Percentiles rank a stretch among this genome's conserved stretches.
phyloP scores from a whole-genome alignment of 2,888 invertebrate genomes.

The Molorchus minor region DNA sequence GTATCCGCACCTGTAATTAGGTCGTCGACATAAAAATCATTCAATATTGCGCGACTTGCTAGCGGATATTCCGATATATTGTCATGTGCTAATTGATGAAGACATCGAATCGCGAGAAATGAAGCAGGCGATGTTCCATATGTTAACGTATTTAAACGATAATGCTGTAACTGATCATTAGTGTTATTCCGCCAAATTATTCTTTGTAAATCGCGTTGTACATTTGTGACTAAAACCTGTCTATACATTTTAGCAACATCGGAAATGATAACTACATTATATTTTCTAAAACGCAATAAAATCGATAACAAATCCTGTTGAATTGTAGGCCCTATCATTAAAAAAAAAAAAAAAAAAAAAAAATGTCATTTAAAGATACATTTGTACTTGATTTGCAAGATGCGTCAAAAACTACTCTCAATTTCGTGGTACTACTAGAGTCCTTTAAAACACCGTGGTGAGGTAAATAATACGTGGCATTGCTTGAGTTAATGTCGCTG shows the following conservation, averaged over 20 bases:
- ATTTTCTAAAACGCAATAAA: slow-evolving; percentile 38
- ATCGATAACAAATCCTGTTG: slow-evolving; percentile 38
- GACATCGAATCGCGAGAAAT: slow-evolving; percentile 22
- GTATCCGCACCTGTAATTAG: slow-evolving; percentile 19
- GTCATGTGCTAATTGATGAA: slow-evolving; percentile 21
- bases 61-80: slow-evolving; percentile 14
- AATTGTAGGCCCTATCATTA: slow-evolving; percentile 38
- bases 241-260: slow-evolving; percentile 51
- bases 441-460: not conserved
- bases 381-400: not conserved
- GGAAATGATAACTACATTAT: slow-evolving; percentile 39
- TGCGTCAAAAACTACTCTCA: not conserved
- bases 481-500: not conserved
- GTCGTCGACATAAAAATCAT: slow-evolving; percentile 31
- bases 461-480: not conserved
- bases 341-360: too few species aligned
- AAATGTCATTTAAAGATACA: not conserved
- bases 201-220: slow-evolving; percentile 20
- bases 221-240: slow-evolving; percentile 33
- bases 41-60: slow-evolving; percentile 14
- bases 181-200: slow-evolving; percentile 18
- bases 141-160: slow-evolving; percentile 28
- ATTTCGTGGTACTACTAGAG: not conserved
- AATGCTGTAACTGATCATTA: slow-evolving; percentile 1
- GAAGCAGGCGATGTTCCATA: slow-evolving; percentile 22